These are phyloP conservation scores for Melinaea menophilus DNA, from an alignment of 2,888 invertebrate genomes.

Conservation along the genomic window DNA sequence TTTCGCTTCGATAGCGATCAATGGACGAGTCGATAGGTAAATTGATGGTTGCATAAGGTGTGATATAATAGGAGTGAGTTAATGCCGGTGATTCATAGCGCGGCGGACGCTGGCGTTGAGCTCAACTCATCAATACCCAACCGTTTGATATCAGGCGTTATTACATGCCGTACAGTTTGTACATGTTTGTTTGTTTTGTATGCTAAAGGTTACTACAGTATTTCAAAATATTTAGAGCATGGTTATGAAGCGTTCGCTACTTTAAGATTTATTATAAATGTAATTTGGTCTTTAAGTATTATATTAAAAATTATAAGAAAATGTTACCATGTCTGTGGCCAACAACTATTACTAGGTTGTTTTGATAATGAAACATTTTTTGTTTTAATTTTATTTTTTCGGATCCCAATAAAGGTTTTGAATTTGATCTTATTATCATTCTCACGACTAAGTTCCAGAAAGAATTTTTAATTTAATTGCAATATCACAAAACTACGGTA, in stretches of 20 bases:
- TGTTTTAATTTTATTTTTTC: neutral
- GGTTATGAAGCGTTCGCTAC: no score
- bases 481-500: no score
- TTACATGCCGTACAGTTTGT: conserved; percentile 26
- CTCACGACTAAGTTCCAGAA: no score
- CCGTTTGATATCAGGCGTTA: conserved; percentile 49
- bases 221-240: no score
- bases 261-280: no score
- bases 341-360: neutral
- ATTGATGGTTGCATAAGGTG: conserved; percentile 6
- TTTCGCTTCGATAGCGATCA: neutral
- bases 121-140: conserved; percentile 62
- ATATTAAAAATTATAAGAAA: no score
- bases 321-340: no score
- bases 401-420: no score
- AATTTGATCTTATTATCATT: no score
- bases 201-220: no score
- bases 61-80: conserved; percentile 40
- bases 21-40: conserved; percentile 11
- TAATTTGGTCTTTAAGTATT: no score
- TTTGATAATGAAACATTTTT: conserved; percentile 6
- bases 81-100: conserved; percentile 60
- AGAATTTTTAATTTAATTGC: no score
- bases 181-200: neutral
- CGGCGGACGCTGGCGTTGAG: conserved; percentile 45